phyloP scores from a whole-genome alignment of 2,113 vertebrate genomes.

The Cardinalis cardinalis region DNA sequence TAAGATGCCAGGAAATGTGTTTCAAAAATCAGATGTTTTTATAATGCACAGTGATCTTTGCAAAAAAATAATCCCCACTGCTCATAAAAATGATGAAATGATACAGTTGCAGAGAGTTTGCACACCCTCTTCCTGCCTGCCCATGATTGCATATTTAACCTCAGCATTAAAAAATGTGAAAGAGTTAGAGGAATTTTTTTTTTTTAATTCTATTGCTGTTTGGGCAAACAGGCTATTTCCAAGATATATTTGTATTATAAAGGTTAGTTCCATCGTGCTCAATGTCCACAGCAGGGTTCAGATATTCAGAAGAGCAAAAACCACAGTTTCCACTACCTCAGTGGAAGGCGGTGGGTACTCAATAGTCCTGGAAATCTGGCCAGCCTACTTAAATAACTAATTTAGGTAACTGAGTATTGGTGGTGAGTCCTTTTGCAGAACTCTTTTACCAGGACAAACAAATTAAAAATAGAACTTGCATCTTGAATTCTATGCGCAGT shows the following conservation, averaged over 20 bases:
- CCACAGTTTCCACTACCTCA: constrained; percentile 51
- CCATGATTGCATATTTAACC: constrained; percentile 44
- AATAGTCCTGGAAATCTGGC: neutral
- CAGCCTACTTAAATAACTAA: neutral
- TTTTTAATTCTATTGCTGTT: constrained; percentile 28
- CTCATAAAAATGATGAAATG: constrained; percentile 58
- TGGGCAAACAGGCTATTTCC: constrained; percentile 4
- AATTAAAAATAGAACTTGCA: neutral
- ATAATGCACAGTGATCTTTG: constrained; percentile 35
- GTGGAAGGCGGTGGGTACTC: constrained; percentile 2
- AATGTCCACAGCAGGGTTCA: neutral
- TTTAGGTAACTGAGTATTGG: neutral
- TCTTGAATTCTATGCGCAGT: neutral
- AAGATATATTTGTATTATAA: constrained; percentile 30
- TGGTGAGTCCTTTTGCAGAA: neutral
- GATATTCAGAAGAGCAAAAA: constrained; percentile 20
- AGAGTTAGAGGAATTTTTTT: constrained; percentile 22
- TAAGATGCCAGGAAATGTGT: constrained; percentile 16
- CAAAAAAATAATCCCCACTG: constrained; percentile 27
- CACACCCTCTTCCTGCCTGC: constrained; percentile 41
- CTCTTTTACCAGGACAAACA: neutral
- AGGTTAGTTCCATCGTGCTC: constrained; percentile 7
- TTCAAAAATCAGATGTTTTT: constrained; percentile 53
- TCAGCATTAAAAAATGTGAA: constrained; percentile 53
- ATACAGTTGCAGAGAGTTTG: constrained; percentile 43